Base-by-base conservation (phyloP, 2,888 invertebrate species). In the Calameuta idolon region DNA sequence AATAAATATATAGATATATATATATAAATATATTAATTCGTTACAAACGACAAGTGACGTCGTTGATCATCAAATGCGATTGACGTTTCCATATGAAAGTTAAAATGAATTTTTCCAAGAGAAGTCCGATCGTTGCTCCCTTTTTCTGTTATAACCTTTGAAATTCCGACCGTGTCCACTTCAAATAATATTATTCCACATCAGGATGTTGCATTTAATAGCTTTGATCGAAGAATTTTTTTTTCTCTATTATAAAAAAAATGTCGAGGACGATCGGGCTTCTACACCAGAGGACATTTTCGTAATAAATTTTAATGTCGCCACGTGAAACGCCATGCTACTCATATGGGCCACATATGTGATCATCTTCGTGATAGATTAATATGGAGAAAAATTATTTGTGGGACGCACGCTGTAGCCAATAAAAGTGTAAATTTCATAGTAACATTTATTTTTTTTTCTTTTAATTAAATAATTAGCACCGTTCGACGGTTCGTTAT, bases 1-100 rank as follows among this genome's bases (percentile, higher is more conserved):
- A 76, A 34, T 76, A 75, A 23, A 11, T 34, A 76, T 69, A 35
- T 30, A 77, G 30, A 75, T 35, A 78, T 82, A 35, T 35, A 35
- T 11, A 55, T 55, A 55, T 55, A 55, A 55, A 55, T 55, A 55
- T 55, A 55, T 55, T 55, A 55, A 55, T 55, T 55, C 55, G 55
- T 55, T 55, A 55, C 55, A 15, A 55, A 55, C 15, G 55, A 55
- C 55, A 55, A 23, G 23, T 2, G 23, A 55, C 55, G 55, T 55
- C 23, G 55, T 55, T 55, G 23, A 55, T 23, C 55, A 55, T 55
- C 23, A 55, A 23, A 55, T 15, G 55, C 23, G 55, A 55, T 55
- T 23, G 55, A 40, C 40, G 40, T 40, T 40, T 40, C 40, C 40
- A 15, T 15, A 40, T 40, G 40, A 55, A 55, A 55, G 55, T 23